Evolutionary conservation across 2,888 invertebrate species (phyloP).

Genomic region (Leptinotarsa tumamoca): DNA sequence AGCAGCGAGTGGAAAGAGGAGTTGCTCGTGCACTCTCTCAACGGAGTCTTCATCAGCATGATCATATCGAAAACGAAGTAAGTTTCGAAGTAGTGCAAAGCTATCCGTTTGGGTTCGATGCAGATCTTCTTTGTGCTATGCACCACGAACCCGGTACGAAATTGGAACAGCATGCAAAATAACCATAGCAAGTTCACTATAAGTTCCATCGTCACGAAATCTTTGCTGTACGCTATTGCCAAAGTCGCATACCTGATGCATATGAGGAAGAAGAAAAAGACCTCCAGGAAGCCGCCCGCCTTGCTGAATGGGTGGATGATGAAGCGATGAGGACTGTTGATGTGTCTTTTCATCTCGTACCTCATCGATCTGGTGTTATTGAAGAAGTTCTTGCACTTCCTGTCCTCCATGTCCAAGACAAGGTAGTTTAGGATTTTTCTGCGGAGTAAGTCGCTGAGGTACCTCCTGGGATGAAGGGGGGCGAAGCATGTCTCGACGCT

Average conservation of each 20-base stretch:
- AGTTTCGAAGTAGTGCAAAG: conserved; percentile 23
- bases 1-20: not conserved
- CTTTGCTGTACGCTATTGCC: not conserved
- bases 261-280: conserved; percentile 18
- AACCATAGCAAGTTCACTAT: conserved; percentile 9
- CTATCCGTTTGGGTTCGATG: conserved; percentile 15
- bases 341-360: conserved; percentile 32
- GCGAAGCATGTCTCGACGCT: not conserved
- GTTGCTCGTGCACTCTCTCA: not conserved
- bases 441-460: not conserved
- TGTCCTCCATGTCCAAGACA: conserved; percentile 23
- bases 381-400: conserved; percentile 28
- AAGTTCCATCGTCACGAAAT: not conserved
- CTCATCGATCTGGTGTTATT: conserved; percentile 24
- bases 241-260: conserved; percentile 5
- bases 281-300: conserved; percentile 23
- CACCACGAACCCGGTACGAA: conserved; percentile 30
- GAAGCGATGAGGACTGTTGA: conserved; percentile 22
- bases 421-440: not conserved
- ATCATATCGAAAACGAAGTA: conserved; percentile 33
- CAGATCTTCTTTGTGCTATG: conserved; percentile 16
- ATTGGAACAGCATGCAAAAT: conserved; percentile 15
- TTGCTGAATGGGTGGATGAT: conserved; percentile 43
- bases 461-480: not conserved
- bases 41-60: not conserved